phyloP scores from a whole-genome alignment of 37 sponge, comb jelly and placozoan genomes.

The Lycopodina hypogea region DNA sequence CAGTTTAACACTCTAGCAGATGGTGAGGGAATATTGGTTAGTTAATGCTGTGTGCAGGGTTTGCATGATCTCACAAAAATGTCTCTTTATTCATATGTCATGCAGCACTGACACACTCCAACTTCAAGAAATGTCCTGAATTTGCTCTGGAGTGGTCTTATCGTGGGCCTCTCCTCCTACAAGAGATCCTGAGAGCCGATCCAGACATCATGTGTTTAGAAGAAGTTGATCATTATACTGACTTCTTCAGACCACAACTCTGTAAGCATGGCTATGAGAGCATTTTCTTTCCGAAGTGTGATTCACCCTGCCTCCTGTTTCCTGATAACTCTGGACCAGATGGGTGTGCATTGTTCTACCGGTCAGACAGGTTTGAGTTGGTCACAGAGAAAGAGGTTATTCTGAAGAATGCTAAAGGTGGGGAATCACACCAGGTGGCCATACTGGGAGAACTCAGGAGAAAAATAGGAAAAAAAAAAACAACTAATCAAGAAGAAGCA shows the following conservation, averaged over 20 bases:
- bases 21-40: constrained; percentile 33
- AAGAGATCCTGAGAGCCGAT: constrained; percentile 46
- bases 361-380: constrained; percentile 18
- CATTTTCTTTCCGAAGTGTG: constrained; percentile 33
- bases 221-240: constrained; percentile 74
- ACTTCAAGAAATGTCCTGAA: constrained; percentile 30
- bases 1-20: constrained; percentile 73
- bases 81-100: background rate
- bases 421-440: constrained; percentile 47
- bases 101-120: constrained; percentile 25
- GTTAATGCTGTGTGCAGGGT: background rate
- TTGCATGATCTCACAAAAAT: background rate
- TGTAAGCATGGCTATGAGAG: constrained; percentile 48
- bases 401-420: constrained; percentile 3
- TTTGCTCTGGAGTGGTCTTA: constrained; percentile 41
- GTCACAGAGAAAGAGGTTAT: constrained; percentile 31
- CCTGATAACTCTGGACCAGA: constrained; percentile 66
- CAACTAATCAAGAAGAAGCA: background rate
- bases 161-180: constrained; percentile 26
- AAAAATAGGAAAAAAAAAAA: background rate
- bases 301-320: constrained; percentile 56
- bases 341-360: constrained; percentile 79
- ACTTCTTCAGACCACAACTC: constrained; percentile 59
- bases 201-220: constrained; percentile 73
- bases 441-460: constrained; percentile 25